Evolutionary conservation across 2,797 vertebrate species (phyloP), one percentile per base, ranked within the genome.

Genomic region (Graptemys geographica): DNA sequence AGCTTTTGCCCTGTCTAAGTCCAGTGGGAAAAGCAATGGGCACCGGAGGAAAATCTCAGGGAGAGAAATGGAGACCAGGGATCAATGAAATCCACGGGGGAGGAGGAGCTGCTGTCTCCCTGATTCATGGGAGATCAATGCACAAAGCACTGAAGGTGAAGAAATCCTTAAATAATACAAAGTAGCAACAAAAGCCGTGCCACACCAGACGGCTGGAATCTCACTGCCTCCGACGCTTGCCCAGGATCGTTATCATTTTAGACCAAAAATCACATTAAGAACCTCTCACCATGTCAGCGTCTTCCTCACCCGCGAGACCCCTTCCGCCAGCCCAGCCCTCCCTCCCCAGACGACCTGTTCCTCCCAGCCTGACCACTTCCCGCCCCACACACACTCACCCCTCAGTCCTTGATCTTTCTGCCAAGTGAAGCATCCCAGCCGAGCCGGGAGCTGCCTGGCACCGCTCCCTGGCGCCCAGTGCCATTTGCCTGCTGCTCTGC

Each of bases 41-140:
- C 41, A 55, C 85, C 8, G 9, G 31, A 0, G 55, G 83, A 37
- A 81, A 86, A 84, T 0, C 1, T 28, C 25, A 88, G 11, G 41
- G 86, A 82, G 79, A 90, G 85, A 88, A 59, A 10, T 0, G 1
- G 81, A 94, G 83, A 33, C 33, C 18, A 23, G 55, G 11, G 25
- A 52, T 47, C 47, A 53, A 41, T 5, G 37, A 53, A 16, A 49
- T 44, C 28, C 79, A 47, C 56, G 53, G 3, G 56, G 33, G 9
- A 52, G 79, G 89, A 31, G 47, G 72, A 0, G 0, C 0, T 0
- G 0, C 37, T 13, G n/a, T 11, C n/a, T 33, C 83, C 41, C 57
- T 15, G 41, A 2, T 5, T 6, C 6, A 51, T 11, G 28, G 55
- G 13, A 81, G 31, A 33, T 81, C 51, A 27, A 41, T 31, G 49